phyloP scores from a whole-genome alignment of 2,113 vertebrate species.

The Sapajus apella region DNA sequence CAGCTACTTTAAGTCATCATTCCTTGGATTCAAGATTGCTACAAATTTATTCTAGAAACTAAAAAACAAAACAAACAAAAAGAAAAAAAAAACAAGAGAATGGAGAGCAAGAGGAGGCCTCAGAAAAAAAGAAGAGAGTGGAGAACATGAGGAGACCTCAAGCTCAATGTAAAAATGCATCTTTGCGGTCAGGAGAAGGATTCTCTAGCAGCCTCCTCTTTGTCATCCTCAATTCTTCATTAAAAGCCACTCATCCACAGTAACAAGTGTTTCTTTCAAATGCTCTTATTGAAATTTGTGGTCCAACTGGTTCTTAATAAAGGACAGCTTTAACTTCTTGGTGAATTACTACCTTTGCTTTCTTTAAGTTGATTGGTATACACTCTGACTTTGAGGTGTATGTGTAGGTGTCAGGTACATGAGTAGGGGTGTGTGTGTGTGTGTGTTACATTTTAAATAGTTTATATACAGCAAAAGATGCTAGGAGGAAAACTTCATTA shows the following conservation, averaged over 20 bases:
- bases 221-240: neutral
- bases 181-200: neutral
- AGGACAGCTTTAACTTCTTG: neutral
- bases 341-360: constrained; percentile 14
- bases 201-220: neutral
- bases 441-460: neutral
- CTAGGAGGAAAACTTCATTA: constrained; percentile 12
- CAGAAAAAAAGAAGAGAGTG: neutral
- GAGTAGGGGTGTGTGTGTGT: neutral
- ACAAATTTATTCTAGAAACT: constrained; percentile 25
- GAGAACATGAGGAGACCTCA: neutral
- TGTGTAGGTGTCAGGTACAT: neutral
- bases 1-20: neutral
- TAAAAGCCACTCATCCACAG: neutral
- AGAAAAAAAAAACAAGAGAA: neutral
- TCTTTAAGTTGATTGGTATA: neutral
- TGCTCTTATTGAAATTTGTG: neutral
- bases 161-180: neutral
- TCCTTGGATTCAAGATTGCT: neutral
- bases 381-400: neutral
- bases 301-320: neutral
- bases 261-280: neutral
- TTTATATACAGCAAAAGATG: neutral
- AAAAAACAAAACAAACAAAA: neutral
- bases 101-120: neutral